Percentiles rank a stretch among this genome's conserved stretches.
Evolutionary conservation across 2,113 vertebrate genomes (phyloP).

Genomic region (Anoura caudifer): DNA sequence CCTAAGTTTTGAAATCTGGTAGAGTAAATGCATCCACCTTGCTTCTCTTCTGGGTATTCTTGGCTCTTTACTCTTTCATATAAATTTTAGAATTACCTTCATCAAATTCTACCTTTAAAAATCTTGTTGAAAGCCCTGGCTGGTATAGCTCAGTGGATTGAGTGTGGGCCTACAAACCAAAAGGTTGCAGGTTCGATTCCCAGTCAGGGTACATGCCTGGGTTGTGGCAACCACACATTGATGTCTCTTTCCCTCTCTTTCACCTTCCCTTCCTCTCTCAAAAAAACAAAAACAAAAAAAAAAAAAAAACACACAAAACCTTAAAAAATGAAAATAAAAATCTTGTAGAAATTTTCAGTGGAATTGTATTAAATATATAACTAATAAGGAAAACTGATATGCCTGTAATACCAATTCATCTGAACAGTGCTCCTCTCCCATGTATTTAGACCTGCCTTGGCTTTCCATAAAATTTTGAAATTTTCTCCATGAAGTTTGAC

Average conservation of each 20-base stretch:
- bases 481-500: neutral
- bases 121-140: neutral
- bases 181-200: neutral
- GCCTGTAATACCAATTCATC: neutral
- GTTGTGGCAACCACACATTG: too few relatives aligned
- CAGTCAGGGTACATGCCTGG: neutral
- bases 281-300: too few relatives aligned
- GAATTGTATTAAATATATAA: neutral
- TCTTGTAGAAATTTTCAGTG: neutral
- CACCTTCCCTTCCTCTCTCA: neutral
- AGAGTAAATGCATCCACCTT: neutral
- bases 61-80: neutral
- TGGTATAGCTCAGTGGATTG: neutral
- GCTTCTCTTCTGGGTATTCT: neutral
- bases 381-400: neutral
- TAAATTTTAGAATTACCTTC: conserved; percentile 21
- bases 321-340: neutral
- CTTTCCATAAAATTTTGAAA: neutral
- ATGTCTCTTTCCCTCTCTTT: neutral
- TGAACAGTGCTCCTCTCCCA: neutral
- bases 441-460: neutral
- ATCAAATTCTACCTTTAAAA: conserved; percentile 21
- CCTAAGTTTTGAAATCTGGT: neutral
- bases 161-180: neutral
- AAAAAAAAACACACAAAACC: too few relatives aligned